phyloP scores from a whole-genome alignment of 2,888 invertebrate species.

The Elysia crispata region DNA sequence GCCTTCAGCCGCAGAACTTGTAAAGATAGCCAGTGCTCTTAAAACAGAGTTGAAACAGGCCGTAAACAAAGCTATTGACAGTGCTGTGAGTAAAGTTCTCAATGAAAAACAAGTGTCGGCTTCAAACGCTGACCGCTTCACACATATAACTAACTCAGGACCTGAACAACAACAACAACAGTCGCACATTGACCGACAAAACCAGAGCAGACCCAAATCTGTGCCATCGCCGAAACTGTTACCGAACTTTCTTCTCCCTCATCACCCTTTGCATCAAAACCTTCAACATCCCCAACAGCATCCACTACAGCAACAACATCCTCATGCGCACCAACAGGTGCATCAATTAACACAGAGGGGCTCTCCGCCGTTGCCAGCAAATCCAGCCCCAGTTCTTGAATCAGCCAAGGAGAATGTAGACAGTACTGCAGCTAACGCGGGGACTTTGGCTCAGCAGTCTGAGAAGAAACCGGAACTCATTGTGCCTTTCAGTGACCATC shows the following conservation, averaged over 20 bases:
- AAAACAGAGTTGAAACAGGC: slow-evolving; percentile 87
- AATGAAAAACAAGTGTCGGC: slow-evolving; percentile 43
- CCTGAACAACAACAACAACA: slow-evolving; percentile 11
- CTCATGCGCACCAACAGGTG: slow-evolving; percentile 35
- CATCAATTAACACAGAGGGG: neutral
- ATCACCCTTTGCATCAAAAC: slow-evolving; percentile 29
- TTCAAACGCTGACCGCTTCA: neutral
- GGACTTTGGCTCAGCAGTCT: no score
- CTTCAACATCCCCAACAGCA: slow-evolving; percentile 47
- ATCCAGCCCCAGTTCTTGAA: slow-evolving; percentile 39
- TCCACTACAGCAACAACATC: slow-evolving; percentile 42
- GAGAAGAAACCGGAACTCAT: slow-evolving; percentile 45
- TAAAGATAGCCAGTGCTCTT: slow-evolving; percentile 92
- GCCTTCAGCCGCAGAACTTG: slow-evolving; percentile 82
- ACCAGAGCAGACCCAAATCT: no score
- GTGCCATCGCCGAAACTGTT: no score
- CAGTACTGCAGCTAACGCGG: neutral
- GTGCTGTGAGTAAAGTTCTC: slow-evolving; percentile 62
- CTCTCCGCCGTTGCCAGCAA: neutral
- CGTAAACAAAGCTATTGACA: slow-evolving; percentile 64
- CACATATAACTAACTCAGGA: slow-evolving; percentile 2
- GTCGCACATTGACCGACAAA: slow-evolving; percentile 10
- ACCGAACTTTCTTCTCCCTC: slow-evolving; percentile 31
- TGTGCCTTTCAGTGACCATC: slow-evolving; percentile 51
- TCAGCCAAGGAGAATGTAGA: slow-evolving; percentile 48